Evolutionary conservation across 2,113 vertebrate species (phyloP), one percentile per base, ranked within the genome.

Genomic region (Otis tarda): DNA sequence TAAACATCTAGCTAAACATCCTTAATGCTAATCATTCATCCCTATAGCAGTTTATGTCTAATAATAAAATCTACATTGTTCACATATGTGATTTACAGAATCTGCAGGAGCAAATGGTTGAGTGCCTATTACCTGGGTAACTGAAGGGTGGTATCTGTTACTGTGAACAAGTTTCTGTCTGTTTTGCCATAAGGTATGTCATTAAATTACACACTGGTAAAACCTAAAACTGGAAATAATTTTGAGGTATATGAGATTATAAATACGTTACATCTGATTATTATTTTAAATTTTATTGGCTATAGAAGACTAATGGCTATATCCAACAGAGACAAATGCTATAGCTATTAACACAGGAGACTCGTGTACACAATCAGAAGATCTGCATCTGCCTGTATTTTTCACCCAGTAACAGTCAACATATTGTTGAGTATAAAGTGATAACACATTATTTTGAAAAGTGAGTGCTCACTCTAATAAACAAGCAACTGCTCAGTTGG

Each of bases 121-220:
- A 79, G 49, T 28, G 71, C 28, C 52, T 80, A 50, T 73, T 80
- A 59, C 45, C 31, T 79, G 63, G 4, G 35, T 85, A 93, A 79
- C 75, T 25, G 41, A 85, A 71, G 47, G 22, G 6, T 83, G 75
- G 23, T 78, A 67, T 56, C 60, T 75, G 24, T 67, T 89, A 64
- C 59, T 68, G 27, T 57, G 43, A 84, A 39, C 35, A 70, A 76
- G 43, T 59, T 89, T 82, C 67, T 80, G 41, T 45, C 41, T 65
- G 57, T 70, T 53, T 78, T 55, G 19, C 41, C 43, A 49, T 92
- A 86, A 79, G 9, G 20, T 50, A 12, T 65, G 49, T 31, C 33
- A 52, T 83, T 92, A 83, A 70, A 55, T 64, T 73, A 83, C 93
- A 87, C 82, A 94, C 88, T 76, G 57, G 60, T 23, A 90, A 90